phyloP scores from a whole-genome alignment of 2,888 invertebrate genomes.

The Scotopteryx bipunctaria region DNA sequence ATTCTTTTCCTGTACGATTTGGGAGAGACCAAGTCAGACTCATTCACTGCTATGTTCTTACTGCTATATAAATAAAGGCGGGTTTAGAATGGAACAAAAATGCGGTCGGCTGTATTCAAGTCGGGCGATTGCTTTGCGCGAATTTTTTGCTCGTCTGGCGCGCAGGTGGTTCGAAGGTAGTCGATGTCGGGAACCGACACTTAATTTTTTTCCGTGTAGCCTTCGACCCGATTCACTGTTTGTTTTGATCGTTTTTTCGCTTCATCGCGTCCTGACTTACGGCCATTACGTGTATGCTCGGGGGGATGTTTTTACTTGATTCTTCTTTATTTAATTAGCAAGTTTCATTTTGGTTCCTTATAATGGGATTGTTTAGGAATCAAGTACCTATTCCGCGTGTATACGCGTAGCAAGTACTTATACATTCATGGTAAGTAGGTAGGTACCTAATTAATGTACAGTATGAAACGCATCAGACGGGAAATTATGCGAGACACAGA shows the following conservation, averaged over 20 bases:
- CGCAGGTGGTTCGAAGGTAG: constrained; percentile 67
- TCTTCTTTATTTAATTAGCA: constrained; percentile 16
- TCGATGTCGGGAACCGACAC: constrained; percentile 47
- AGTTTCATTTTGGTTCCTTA: neutral
- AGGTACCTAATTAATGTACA: neutral
- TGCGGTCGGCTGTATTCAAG: constrained; percentile 34
- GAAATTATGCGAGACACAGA: constrained; percentile 9
- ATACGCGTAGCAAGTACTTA: too few relatives aligned
- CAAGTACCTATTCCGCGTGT: neutral
- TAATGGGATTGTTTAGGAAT: neutral
- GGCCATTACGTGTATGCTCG: constrained; percentile 25
- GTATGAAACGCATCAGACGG: neutral
- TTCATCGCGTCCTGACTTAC: constrained; percentile 44
- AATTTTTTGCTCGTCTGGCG: constrained; percentile 73
- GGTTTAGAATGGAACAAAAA: constrained; percentile 25
- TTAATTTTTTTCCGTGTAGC: constrained; percentile 59
- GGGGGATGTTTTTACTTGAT: constrained; percentile 17
- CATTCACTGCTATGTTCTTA: constrained; percentile 11
- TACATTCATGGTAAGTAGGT: too few relatives aligned
- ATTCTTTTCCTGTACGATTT: constrained; percentile 54
- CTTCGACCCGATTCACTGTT: constrained; percentile 62
- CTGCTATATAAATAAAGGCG: constrained; percentile 27
- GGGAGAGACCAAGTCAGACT: constrained; percentile 33
- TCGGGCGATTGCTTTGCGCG: constrained; percentile 54
- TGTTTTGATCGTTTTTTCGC: constrained; percentile 61